Base-by-base conservation (phyloP, 1,140 invertebrate genomes). In the Scylla paramamosain region DNA sequence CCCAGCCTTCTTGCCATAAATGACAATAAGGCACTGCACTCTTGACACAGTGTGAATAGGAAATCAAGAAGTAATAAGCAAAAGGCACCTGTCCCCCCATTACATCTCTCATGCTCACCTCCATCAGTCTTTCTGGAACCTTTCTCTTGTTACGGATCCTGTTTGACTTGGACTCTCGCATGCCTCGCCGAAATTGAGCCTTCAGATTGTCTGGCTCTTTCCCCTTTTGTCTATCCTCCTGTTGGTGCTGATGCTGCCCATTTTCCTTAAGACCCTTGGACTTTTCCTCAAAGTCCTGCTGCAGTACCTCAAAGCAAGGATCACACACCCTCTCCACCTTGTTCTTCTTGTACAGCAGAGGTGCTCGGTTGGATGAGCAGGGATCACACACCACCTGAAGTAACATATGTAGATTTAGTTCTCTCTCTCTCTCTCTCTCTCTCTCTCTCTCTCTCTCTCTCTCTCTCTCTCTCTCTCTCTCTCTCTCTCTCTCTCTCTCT, bases 351-450 rank as follows among this genome's bases (percentile, higher is more conserved):
- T 98, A 98, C 91, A 97, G 97, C 77, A 98, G 97, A 20, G 98
- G 97, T 89, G 98, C 97, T 96, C 97, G 97, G 96, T 98, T 98
- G 95, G 97, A 97, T 48, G 98, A 98, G 96, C 98, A 98, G 96
- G 97, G 97, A 12, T 97, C 97, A 96, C 98, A 98, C 28, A 98
- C 97, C 91, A 98, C 98, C 98, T 98, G 84, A 28, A 16, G 29
- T 52, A 25, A 88, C 4, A 28, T 32, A 4, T 25, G 28, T 48
- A 3, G 48, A 91, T 45, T 28, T 88, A 90, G 46, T 31, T 90
- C 39, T 3, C 52, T 59, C 52, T 59, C 52, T 12, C 52, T 59
- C 52, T 59, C 52, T 12, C 52, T 59, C 29, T n/a, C 39, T 0
- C 84, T 87, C 84, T 87, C 25, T 87, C 84, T 87, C 84, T 87